These are phyloP conservation scores for Onchidella celtica DNA, from an alignment of 2,888 invertebrate species.

Conservation along the genomic window DNA sequence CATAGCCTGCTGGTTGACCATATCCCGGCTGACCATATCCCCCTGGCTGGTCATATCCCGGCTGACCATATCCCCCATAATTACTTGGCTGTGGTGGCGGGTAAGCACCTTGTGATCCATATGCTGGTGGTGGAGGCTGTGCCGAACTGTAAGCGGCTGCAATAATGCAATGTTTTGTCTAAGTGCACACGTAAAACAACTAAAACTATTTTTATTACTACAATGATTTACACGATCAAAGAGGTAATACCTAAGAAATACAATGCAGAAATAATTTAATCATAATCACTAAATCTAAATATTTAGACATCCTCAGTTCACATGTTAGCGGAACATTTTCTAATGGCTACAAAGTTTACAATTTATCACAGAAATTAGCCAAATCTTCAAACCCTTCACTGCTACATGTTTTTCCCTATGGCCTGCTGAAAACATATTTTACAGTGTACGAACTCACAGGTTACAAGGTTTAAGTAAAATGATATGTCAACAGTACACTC, in stretches of 20 bases:
- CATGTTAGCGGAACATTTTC: too few species aligned
- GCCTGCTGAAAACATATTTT: too few species aligned
- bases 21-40: not conserved
- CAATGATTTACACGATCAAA: too few species aligned
- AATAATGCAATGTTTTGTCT: not conserved
- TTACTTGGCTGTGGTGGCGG: not conserved
- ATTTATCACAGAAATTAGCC: too few species aligned
- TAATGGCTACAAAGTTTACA: too few species aligned
- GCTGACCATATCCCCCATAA: constrained; percentile 9
- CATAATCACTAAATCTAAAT: not conserved
- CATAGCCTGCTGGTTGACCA: not conserved
- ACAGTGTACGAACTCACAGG: too few species aligned
- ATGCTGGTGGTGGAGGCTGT: not conserved
- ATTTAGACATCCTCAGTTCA: not conserved
- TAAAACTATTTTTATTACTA: too few species aligned
- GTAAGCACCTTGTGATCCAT: not conserved
- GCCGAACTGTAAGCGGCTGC: not conserved
- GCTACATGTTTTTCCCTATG: too few species aligned
- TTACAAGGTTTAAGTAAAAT: too few species aligned
- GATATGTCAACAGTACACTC: too few species aligned
- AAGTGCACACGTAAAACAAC: not conserved
- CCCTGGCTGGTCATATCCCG: constrained; percentile 13
- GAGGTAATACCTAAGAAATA: not conserved
- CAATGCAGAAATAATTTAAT: not conserved
- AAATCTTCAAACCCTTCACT: too few species aligned